A percentile compares a stretch with the other conserved stretches of the same genome.
These are phyloP conservation scores for Cryptoleucopteryx plumbea DNA, from an alignment of 2,113 vertebrate genomes.

Conservation along the genomic window DNA sequence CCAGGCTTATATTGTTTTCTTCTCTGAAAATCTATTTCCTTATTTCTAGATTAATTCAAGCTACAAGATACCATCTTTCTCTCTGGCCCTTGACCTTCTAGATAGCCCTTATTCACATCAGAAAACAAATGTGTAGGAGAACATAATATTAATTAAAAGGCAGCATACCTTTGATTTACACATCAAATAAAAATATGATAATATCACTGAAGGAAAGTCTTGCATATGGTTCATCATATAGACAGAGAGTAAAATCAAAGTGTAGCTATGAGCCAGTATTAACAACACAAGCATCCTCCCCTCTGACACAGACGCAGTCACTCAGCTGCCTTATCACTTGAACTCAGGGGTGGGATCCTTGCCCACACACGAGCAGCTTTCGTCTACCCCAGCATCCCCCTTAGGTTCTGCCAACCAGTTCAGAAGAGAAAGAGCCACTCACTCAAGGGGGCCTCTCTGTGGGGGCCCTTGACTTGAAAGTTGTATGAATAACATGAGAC, in stretches of 20 bases:
- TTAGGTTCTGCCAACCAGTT: neutral
- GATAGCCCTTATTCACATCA: neutral
- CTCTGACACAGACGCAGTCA: neutral
- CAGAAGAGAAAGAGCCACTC: neutral
- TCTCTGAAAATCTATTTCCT: constrained; percentile 23
- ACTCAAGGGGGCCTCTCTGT: neutral
- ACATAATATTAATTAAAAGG: neutral
- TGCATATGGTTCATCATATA: neutral
- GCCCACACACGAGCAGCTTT: neutral
- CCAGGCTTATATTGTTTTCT: constrained; percentile 5
- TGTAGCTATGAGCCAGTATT: neutral
- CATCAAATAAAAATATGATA: neutral
- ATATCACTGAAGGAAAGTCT: neutral
- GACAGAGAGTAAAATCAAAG: neutral
- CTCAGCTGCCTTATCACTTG: neutral
- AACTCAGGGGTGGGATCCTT: neutral
- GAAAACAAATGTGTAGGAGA: neutral
- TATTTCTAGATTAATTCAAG: constrained; percentile 16
- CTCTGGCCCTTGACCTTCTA: neutral
- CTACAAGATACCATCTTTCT: neutral
- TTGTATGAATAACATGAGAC: neutral
- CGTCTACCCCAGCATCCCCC: neutral
- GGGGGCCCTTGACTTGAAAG: neutral
- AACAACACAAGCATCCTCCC: neutral
- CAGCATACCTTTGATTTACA: neutral